Evolutionary conservation across 2,888 invertebrate species (phyloP).

Genomic region (Megastigmus dorsalis): DNA sequence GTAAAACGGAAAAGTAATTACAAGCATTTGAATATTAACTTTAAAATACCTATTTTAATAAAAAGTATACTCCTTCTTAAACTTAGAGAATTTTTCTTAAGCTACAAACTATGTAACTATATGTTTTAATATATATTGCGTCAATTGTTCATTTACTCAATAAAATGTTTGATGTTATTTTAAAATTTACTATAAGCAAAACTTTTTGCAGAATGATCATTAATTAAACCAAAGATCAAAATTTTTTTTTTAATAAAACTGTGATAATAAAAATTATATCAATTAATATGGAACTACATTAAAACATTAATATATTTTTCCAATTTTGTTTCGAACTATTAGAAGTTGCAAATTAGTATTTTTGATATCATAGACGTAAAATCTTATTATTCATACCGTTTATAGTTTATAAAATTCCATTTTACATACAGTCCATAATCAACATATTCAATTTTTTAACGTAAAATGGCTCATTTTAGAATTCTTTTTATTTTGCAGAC

Average conservation of each 20-base stretch:
- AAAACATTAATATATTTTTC: slow-evolving; percentile 18
- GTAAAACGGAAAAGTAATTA: slow-evolving; percentile 13
- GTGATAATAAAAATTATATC: slow-evolving; percentile 43
- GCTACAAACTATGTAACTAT: neutral
- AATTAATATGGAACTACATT: slow-evolving; percentile 6
- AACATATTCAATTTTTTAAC: too few relatives aligned
- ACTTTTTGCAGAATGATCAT: neutral
- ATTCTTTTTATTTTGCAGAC: too few relatives aligned
- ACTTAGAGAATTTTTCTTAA: slow-evolving; percentile 35
- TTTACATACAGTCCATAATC: too few relatives aligned
- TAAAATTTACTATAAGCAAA: slow-evolving; percentile 10
- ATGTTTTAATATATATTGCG: neutral
- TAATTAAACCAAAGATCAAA: too few relatives aligned
- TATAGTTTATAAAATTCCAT: too few relatives aligned
- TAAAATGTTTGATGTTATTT: slow-evolving; percentile 8
- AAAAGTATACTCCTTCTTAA: slow-evolving; percentile 40
- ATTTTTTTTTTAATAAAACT: slow-evolving; percentile 29
- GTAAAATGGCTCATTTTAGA: too few relatives aligned
- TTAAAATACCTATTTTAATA: slow-evolving; percentile 11
- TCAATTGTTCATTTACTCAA: neutral
- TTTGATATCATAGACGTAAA: too few relatives aligned
- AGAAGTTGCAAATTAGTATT: slow-evolving; percentile 28
- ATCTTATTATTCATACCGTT: too few relatives aligned
- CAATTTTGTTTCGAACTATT: slow-evolving; percentile 10
- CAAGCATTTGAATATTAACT: slow-evolving; percentile 13